phyloP scores from a whole-genome alignment of 2,888 invertebrate species.

The Acanthosepion lycidas region DNA sequence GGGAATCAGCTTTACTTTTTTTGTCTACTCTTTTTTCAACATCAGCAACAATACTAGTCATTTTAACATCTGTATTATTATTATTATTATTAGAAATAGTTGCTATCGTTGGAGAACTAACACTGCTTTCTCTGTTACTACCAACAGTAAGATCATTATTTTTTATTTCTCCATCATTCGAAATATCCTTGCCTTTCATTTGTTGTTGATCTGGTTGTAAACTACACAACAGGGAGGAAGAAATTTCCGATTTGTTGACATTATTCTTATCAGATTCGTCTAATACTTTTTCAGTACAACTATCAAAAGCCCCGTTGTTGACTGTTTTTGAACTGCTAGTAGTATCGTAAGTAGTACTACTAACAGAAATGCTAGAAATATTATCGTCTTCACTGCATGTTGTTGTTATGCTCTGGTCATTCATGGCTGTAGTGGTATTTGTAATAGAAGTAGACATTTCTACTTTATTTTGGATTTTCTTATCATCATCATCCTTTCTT shows the following conservation, averaged over 20 bases:
- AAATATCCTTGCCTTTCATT: not conserved
- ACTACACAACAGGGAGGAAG: not conserved
- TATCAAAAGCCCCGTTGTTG: not conserved
- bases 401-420: not conserved
- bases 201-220: not conserved
- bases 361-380: not conserved
- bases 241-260: not conserved
- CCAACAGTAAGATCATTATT: not conserved
- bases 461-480: not conserved
- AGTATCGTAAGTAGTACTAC: not conserved
- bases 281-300: conserved; percentile 17
- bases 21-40: not conserved
- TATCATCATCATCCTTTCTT: not conserved
- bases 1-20: not conserved
- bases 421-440: not conserved
- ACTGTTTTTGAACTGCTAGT: not conserved
- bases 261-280: not conserved
- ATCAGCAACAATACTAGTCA: not conserved
- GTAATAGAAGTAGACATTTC: not conserved
- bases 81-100: not conserved
- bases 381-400: not conserved
- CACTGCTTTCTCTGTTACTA: not conserved
- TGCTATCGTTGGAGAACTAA: not conserved
- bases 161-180: not conserved
- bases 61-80: not conserved